These are phyloP conservation scores for Cephalophus harveyi DNA, from an alignment of 2,113 vertebrate species.

Conservation along the genomic window DNA sequence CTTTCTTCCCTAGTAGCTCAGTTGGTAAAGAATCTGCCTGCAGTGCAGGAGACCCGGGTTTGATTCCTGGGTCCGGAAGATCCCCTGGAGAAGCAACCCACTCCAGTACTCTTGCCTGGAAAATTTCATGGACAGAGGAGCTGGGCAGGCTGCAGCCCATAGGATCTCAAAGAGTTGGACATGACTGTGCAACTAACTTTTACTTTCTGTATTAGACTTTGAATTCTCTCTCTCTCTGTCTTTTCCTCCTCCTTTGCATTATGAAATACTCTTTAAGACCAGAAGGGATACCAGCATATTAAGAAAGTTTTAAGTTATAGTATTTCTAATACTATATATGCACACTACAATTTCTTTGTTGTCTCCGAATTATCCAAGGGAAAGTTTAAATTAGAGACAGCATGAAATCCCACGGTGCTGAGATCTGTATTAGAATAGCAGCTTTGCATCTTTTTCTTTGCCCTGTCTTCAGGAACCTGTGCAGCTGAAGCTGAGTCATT, in stretches of 20 bases:
- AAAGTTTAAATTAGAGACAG: not conserved
- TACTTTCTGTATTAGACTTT: not conserved
- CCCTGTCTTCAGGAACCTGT: not conserved
- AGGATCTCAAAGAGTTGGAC: not conserved
- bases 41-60: not conserved
- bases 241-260: not conserved
- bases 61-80: not conserved
- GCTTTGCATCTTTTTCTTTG: not conserved
- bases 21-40: not conserved
- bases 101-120: not conserved
- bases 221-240: not conserved
- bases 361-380: not conserved
- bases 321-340: not conserved
- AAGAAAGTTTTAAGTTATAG: not conserved
- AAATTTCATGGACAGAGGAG: not conserved
- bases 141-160: not conserved
- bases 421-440: not conserved
- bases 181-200: not conserved
- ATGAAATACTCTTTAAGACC: not conserved
- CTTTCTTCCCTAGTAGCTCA: not conserved
- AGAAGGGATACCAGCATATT: not conserved
- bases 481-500: constrained; percentile 40
- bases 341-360: not conserved
- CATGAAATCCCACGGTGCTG: not conserved
- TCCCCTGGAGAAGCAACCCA: not conserved